Conservation (phyloP, 2,888 invertebrate species). For the Cryptophagus acutangulus region DNA sequence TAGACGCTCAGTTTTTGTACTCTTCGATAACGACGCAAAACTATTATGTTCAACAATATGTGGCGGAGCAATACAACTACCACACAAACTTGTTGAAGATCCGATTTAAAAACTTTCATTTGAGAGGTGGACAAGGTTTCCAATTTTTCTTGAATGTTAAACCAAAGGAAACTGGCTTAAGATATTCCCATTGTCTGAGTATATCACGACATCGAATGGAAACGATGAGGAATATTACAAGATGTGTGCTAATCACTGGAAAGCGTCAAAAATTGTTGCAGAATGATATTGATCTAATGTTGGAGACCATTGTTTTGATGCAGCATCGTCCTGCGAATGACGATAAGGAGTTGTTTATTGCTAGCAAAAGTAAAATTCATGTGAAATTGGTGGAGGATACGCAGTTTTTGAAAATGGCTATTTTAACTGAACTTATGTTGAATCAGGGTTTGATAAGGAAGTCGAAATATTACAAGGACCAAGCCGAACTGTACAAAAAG, state of each 20-base stretch:
- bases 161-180: constrained; percentile 27
- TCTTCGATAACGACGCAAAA: constrained; percentile 19
- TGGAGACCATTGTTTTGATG: constrained; percentile 20
- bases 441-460: background rate
- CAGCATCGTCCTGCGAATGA: constrained; percentile 15
- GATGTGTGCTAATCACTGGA: constrained; percentile 26
- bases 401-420: background rate
- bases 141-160: constrained; percentile 9
- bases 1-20: constrained; percentile 28
- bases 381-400: background rate
- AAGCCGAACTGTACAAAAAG: no score
- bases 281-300: constrained; percentile 27
- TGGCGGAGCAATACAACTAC: constrained; percentile 26
- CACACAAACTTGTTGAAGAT: background rate
- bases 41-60: constrained; percentile 24
- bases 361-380: background rate
- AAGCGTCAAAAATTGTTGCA: constrained; percentile 17
- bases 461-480: background rate
- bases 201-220: constrained; percentile 23
- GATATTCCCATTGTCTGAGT: constrained; percentile 28
- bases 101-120: background rate
- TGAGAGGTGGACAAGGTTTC: background rate
- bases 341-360: constrained; percentile 5
- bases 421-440: background rate
- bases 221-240: constrained; percentile 27